These are phyloP conservation scores for Alectoris magna DNA, from an alignment of 2,797 vertebrate genomes.

Conservation along the genomic window DNA sequence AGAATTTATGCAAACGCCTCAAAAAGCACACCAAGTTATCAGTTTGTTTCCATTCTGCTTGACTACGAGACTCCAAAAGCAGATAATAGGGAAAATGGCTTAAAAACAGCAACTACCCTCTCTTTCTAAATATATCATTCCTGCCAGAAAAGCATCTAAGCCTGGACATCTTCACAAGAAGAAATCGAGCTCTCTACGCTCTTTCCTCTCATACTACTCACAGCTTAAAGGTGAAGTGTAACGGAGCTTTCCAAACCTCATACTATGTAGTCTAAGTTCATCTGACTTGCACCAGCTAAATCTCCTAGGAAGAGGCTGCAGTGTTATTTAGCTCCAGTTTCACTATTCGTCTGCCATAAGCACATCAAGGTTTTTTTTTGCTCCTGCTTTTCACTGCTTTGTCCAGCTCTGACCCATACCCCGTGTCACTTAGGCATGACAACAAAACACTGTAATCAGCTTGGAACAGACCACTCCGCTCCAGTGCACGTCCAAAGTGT, in stretches of 20 bases:
- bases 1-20: background rate
- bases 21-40: background rate
- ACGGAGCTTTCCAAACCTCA: fast-evolving
- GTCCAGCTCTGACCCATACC: background rate
- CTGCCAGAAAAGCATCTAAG: background rate
- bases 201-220: background rate
- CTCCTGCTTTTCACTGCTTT: background rate
- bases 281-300: background rate
- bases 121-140: background rate
- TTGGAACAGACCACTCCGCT: background rate
- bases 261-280: background rate
- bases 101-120: background rate
- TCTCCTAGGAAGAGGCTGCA: background rate
- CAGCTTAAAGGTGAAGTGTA: background rate
- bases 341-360: background rate
- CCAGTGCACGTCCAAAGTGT: background rate
- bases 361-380: background rate
- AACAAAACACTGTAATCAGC: background rate
- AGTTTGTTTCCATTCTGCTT: background rate
- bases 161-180: background rate
- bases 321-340: background rate
- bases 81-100: background rate
- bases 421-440: background rate
- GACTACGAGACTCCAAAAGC: background rate
- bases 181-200: background rate